phyloP scores from a whole-genome alignment of 2,113 vertebrate species.

The Neoarius graeffei region DNA sequence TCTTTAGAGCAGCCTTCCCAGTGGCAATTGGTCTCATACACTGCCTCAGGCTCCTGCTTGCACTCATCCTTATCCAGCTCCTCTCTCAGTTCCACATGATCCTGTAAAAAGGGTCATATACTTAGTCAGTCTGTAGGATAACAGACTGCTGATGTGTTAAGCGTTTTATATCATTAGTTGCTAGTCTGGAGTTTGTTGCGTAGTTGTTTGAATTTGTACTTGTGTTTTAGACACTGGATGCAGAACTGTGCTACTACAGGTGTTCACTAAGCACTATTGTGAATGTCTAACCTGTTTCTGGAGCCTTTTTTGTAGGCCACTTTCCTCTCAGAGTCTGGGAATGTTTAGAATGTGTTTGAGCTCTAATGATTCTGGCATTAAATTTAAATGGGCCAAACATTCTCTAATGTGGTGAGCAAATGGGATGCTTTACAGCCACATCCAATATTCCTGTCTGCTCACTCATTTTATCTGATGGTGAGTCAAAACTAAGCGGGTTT shows the following conservation, averaged over 20 bases:
- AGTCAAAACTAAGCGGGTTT: conserved; percentile 33
- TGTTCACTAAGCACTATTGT: conserved; percentile 16
- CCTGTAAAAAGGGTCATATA: conserved; percentile 68
- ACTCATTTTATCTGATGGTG: conserved; percentile 36
- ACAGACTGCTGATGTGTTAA: neutral
- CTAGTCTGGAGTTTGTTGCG: neutral
- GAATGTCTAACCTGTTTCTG: conserved; percentile 17
- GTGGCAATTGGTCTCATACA: conserved; percentile 97
- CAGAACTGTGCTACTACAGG: conserved; percentile 10
- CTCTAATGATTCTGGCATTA: conserved; percentile 44
- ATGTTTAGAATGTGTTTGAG: conserved; percentile 51
- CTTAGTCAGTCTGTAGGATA: neutral
- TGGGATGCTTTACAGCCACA: conserved; percentile 51
- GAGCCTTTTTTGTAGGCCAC: conserved; percentile 12
- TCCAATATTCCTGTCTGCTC: conserved; percentile 34
- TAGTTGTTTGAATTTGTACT: neutral
- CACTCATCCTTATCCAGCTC: conserved; percentile 96
- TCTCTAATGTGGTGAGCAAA: conserved; percentile 51
- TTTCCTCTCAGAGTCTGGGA: conserved; percentile 39
- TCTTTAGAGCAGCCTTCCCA: conserved; percentile 95
- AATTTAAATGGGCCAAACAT: conserved; percentile 49
- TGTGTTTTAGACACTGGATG: neutral
- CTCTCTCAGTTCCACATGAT: conserved; percentile 90
- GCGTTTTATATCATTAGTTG: neutral
- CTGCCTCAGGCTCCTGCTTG: conserved; percentile 92